These are phyloP conservation scores for Leptinotarsa defecta DNA, from an alignment of 1,140 invertebrate genomes.

Conservation along the genomic window DNA sequence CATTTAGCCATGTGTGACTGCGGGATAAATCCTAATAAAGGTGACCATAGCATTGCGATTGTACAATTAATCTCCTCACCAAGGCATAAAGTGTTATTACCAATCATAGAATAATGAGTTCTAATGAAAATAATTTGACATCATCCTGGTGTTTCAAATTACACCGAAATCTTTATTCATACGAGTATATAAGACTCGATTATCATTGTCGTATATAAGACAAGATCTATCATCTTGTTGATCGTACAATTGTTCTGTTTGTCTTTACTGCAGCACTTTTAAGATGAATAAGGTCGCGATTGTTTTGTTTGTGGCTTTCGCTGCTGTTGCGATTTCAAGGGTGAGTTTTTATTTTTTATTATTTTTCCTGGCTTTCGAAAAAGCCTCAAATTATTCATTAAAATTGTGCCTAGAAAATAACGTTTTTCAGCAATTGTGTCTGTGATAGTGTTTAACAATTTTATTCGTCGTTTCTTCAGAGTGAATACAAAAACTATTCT, in stretches of 20 bases:
- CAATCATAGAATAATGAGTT: background rate
- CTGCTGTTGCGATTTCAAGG: background rate
- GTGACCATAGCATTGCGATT: background rate
- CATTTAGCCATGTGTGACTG: background rate
- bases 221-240: background rate
- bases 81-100: conserved; percentile 6
- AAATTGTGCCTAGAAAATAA: too few relatives aligned
- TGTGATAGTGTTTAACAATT: too few relatives aligned
- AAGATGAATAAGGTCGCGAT: background rate
- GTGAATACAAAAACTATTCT: too few relatives aligned
- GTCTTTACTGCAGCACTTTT: background rate
- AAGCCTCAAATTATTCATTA: too few relatives aligned
- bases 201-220: background rate
- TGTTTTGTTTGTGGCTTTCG: background rate
- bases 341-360: background rate
- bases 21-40: background rate
- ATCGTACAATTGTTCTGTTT: background rate
- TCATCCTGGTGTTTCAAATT: conserved; percentile 3
- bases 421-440: too few relatives aligned
- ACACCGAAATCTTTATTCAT: background rate
- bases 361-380: too few relatives aligned
- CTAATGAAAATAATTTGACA: background rate
- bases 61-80: background rate
- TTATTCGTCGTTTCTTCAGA: too few relatives aligned
- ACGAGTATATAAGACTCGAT: too few relatives aligned